These are phyloP conservation scores for Cyrtonyx montezumae DNA, from an alignment of 2,113 vertebrate genomes.

Conservation along the genomic window DNA sequence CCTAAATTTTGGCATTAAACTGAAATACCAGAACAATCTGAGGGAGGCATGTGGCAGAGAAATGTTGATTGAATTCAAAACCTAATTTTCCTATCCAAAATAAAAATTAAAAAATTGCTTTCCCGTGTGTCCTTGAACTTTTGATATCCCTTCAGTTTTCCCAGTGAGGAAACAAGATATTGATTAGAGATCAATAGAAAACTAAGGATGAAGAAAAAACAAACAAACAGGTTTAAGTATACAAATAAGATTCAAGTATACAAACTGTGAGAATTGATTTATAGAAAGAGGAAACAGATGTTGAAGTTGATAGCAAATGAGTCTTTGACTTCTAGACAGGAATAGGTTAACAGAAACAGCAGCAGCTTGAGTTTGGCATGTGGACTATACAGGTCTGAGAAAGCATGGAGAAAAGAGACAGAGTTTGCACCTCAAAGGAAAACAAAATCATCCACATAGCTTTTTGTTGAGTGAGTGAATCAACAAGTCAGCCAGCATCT, in stretches of 20 bases:
- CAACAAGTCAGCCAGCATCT: constrained; percentile 21
- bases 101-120: neutral
- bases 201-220: neutral
- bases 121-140: neutral
- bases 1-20: neutral
- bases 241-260: neutral
- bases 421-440: constrained; percentile 21
- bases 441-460: neutral
- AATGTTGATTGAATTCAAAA: neutral
- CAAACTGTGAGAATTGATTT: neutral
- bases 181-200: neutral
- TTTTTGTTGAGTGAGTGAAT: constrained; percentile 33
- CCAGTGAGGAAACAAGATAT: neutral
- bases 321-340: neutral
- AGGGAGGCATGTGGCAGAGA: neutral
- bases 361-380: neutral
- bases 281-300: neutral
- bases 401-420: neutral
- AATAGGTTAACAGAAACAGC: neutral
- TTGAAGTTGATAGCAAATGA: neutral
- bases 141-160: neutral
- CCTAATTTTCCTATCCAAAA: neutral
- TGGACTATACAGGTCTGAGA: neutral
- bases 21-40: neutral
- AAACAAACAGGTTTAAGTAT: neutral